phyloP scores from a whole-genome alignment of 2,888 invertebrate species.

The Polydrusus cervinus region DNA sequence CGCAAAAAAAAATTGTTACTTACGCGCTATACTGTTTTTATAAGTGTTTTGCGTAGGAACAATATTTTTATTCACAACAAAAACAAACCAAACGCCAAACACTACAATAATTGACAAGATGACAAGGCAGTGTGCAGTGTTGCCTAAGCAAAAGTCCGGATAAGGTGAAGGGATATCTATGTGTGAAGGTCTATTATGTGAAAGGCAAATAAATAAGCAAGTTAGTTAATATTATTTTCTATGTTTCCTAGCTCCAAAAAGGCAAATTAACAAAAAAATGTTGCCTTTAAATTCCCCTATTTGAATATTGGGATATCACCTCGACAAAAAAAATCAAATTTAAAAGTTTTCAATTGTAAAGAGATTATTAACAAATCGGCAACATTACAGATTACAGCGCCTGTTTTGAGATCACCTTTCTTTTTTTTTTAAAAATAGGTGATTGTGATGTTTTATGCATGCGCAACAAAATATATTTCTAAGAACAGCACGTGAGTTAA shows the following conservation, averaged over 20 bases:
- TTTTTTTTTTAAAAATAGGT: too few species aligned
- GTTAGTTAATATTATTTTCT: not conserved
- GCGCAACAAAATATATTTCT: not conserved
- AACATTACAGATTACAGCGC: not conserved
- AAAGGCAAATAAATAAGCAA: not conserved
- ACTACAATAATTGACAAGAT: conserved; percentile 18
- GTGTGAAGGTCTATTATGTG: too few species aligned
- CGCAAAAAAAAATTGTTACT: conserved; percentile 23
- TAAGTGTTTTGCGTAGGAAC: conserved; percentile 23
- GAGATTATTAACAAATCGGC: not conserved
- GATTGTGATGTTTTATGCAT: too few species aligned
- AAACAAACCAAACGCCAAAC: conserved; percentile 16
- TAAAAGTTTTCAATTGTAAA: not conserved
- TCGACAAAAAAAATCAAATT: too few species aligned
- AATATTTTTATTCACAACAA: conserved; percentile 18
- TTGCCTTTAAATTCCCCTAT: too few species aligned
- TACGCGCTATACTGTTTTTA: conserved; percentile 36
- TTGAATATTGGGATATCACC: too few species aligned
- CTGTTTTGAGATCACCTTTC: too few species aligned
- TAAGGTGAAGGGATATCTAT: too few species aligned
- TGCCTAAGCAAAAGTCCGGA: not conserved
- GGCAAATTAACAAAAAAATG: not conserved
- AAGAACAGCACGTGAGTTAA: not conserved
- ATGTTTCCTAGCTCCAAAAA: not conserved
- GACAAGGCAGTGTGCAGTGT: not conserved